These are phyloP conservation scores for Venusia cambrica DNA, from an alignment of 2,888 invertebrate species.

Conservation along the genomic window DNA sequence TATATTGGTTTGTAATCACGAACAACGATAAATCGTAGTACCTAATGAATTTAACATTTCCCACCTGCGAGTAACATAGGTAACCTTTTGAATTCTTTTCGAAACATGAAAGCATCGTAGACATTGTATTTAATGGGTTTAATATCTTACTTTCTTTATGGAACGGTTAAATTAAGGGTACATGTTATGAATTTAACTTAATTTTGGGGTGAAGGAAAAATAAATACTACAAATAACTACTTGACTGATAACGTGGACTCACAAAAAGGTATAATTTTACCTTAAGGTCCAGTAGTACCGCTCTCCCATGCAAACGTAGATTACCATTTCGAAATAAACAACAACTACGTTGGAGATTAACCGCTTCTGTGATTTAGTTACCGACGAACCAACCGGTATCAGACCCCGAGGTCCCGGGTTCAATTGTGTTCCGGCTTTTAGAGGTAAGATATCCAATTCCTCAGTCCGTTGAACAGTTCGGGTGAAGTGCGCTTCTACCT, in stretches of 20 bases:
- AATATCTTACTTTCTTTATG: conserved; percentile 23
- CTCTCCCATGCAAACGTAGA: too few species aligned
- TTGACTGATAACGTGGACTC: conserved; percentile 1
- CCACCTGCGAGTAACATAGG: conserved; percentile 24
- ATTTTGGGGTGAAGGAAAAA: conserved; percentile 9
- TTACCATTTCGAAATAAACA: too few species aligned
- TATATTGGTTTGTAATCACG: conserved; percentile 52
- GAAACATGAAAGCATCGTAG: conserved; percentile 14
- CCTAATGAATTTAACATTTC: conserved; percentile 32
- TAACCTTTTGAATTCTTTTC: conserved; percentile 28
- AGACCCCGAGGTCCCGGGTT: too few species aligned
- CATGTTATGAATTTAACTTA: conserved; percentile 13
- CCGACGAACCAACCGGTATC: too few species aligned
- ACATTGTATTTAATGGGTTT: conserved; percentile 23
- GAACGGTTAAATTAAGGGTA: conserved; percentile 11
- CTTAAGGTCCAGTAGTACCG: too few species aligned
- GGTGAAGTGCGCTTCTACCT: too few species aligned
- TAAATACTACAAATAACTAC: not conserved
- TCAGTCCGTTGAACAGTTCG: too few species aligned
- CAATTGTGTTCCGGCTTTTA: too few species aligned
- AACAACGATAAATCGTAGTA: conserved; percentile 49
- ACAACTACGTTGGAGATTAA: too few species aligned
- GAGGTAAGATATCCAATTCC: too few species aligned
- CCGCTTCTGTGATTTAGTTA: too few species aligned
- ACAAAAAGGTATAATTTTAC: not conserved